Evolutionary conservation across 2,888 invertebrate genomes (phyloP), one percentile per base, ranked within the genome.

Genomic region (Cryptosula pallasiana): DNA sequence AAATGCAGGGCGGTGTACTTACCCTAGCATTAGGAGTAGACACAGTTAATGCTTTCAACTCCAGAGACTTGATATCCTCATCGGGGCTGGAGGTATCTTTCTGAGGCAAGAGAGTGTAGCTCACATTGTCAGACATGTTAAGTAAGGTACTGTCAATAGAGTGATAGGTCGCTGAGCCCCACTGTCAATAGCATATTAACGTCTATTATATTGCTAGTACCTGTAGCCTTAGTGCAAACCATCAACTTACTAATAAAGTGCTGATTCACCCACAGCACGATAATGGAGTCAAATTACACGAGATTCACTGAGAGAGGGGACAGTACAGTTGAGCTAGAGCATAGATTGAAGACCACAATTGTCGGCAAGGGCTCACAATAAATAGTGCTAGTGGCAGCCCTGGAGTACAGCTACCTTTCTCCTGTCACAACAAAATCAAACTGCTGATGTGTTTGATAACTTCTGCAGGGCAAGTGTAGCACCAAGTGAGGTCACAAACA

Each of bases 21-120:
- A 63, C 63, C 63, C 32, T 32, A 29, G 63, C 9, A 25, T 27
- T 63, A 32, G 27, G 2, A 13, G 20, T 63, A 63, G 63, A 57
- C 5, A 57, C 32, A 13, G 27, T 27, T 27, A 63, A 13, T 29
- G 63, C 20, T 34, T 63, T 63, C 32, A 63, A 34, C n/a, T 63
- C 29, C 3, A 63, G n/a, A 25, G 63, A 63, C 13, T 63, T 63
- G 63, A 63, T 63, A 13, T 63, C 63, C 9, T 27, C 63, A 63
- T 63, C 32, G 16, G 63, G 27, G 32, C 32, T 32, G 5, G 63
- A 63, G 32, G 29, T 16, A 27, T 63, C 63, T 32, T 63, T 27
- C 32, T 32, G 63, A 5, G 5, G 29, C 32, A 63, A n/a, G 3
- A 63, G 27, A 29, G 63, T 63, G n/a, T 63, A 63, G 63, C 32